phyloP scores from a whole-genome alignment of 2,888 invertebrate species.

The Amiota mariae region DNA sequence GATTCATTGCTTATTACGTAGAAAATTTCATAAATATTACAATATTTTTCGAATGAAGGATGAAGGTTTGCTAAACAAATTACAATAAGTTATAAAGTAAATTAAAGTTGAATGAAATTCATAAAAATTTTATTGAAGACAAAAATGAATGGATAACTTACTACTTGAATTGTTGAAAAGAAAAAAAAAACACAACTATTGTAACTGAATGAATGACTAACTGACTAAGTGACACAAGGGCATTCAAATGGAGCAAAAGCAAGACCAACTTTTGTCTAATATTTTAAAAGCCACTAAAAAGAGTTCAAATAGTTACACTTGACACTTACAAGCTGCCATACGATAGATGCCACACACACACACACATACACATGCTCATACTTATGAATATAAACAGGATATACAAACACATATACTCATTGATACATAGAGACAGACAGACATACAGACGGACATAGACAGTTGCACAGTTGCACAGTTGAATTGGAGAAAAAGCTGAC shows the following conservation, averaged over 20 bases:
- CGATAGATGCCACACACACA: neutral
- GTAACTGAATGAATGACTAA: neutral
- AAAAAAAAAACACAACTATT: too few relatives aligned
- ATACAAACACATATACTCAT: neutral
- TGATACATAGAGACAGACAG: neutral
- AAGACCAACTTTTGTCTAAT: conserved; percentile 24
- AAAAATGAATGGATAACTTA: too few relatives aligned
- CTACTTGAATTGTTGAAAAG: too few relatives aligned
- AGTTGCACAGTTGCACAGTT: neutral
- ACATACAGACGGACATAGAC: neutral
- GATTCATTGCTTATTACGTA: too few relatives aligned
- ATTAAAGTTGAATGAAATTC: too few relatives aligned
- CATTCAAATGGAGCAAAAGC: conserved; percentile 3
- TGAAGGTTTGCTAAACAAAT: too few relatives aligned
- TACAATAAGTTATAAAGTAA: too few relatives aligned
- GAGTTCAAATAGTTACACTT: conserved; percentile 30
- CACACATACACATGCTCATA: neutral
- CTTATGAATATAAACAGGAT: neutral
- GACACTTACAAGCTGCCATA: conserved; percentile 18
- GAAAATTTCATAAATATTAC: too few relatives aligned
- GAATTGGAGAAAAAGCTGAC: neutral
- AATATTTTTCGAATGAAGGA: too few relatives aligned
- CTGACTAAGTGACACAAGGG: neutral
- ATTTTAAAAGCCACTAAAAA: conserved; percentile 30
- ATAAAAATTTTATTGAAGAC: too few relatives aligned